Evolutionary conservation across 2,888 invertebrate genomes (phyloP), one percentile per base, ranked within the genome.

Genomic region (Hyles lineata): DNA sequence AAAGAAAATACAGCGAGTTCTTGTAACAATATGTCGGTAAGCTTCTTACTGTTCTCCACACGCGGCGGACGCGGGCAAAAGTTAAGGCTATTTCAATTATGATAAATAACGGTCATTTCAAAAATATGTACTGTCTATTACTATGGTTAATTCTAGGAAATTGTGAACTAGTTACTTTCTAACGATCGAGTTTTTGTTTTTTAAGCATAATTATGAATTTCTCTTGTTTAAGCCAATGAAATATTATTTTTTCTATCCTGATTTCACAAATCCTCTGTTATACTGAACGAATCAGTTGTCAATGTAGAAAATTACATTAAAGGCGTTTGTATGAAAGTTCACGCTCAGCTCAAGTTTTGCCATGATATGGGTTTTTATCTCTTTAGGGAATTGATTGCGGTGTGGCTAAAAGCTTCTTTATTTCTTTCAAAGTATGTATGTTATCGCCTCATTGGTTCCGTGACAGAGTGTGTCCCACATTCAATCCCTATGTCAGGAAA

Each of bases 41-140:
- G 67, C 50, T 50, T 50, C 23, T 50, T 50, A 67, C 67, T 50
- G 67, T 67, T 67, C 67, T 50, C 67, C 17, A 7, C 23, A 17
- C 15, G 50, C 25, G 23, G 50, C 15, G 43, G 17, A 11, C 11
- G 63, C 23, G 35, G 50, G 43, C 5, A 50, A 67, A 21, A 67
- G 67, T 67, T 67, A 23, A 21, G 50, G 32, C 32, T 67, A 67
- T 67, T 63, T 67, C 50, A 67, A 67, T 67, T 50, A 67, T 50
- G 50, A 67, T 67, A 67, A 67, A 67, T 23, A 67, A 67, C 67
- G 15, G 11, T 17, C 17, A 67, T 67, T 67, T 17, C 43, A 67
- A 67, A 67, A 23, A 23, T 43, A 67, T 11, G 17, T 29, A 61
- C 29, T 25, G 25, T 15, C 19, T 32, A 15, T 19, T 32, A 19